These are phyloP conservation scores for Matsumyia berberina DNA, from an alignment of 2,888 invertebrate genomes.

Conservation along the genomic window DNA sequence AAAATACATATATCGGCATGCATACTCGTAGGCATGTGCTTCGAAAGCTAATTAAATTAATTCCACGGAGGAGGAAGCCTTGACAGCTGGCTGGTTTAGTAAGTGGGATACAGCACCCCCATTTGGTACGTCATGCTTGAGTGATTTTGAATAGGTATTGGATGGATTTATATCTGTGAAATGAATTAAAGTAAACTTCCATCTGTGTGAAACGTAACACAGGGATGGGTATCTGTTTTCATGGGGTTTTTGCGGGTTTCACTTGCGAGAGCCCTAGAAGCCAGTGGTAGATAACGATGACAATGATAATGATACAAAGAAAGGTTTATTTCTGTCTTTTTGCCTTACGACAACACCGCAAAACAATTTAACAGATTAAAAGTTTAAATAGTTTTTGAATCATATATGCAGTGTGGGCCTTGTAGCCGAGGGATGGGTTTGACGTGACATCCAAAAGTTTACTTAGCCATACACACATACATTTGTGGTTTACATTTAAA, in stretches of 20 bases:
- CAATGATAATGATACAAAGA: constrained; percentile 25
- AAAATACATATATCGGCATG: constrained; percentile 31
- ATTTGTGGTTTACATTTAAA: too few species aligned
- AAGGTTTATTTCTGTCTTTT: constrained; percentile 1
- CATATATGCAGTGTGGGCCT: too few species aligned
- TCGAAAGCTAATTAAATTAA: constrained; percentile 73
- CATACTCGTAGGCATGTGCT: constrained; percentile 45
- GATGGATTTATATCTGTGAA: constrained; percentile 54
- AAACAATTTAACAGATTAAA: not conserved
- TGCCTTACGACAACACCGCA: too few species aligned
- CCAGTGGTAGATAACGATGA: constrained; percentile 9
- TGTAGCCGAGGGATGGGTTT: too few species aligned
- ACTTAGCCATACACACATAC: too few species aligned
- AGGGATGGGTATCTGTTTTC: constrained; percentile 5
- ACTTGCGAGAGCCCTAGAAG: not conserved
- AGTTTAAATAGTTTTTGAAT: not conserved
- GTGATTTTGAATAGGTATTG: constrained; percentile 65
- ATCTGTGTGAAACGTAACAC: constrained; percentile 30
- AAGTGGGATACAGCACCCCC: not conserved
- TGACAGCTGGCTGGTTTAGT: constrained; percentile 58
- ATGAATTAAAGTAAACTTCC: constrained; percentile 56
- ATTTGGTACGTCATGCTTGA: constrained; percentile 56
- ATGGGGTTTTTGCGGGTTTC: constrained; percentile 1
- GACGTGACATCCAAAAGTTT: too few species aligned
- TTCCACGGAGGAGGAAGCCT: constrained; percentile 53